These are phyloP conservation scores for Cyclargus thomasi DNA, from an alignment of 1,140 invertebrate species.

Conservation along the genomic window DNA sequence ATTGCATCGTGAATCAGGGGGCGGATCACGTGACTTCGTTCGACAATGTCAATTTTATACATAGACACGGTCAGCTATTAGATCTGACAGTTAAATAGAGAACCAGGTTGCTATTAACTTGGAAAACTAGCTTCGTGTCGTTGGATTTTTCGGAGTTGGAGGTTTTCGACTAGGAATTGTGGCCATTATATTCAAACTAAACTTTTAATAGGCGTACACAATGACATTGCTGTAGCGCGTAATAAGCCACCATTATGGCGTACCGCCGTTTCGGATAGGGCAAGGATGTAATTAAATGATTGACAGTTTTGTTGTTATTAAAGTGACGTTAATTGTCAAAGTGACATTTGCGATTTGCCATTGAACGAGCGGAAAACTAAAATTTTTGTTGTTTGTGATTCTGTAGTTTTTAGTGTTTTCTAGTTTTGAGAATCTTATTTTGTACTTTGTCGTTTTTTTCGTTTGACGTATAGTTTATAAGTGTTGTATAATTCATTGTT, in stretches of 20 bases:
- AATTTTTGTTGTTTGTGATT: slow-evolving; percentile 15
- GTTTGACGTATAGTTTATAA: too few species aligned
- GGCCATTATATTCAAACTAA: background rate
- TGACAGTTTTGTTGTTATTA: slow-evolving; percentile 4
- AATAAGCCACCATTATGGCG: background rate
- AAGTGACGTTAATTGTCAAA: background rate
- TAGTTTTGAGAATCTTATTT: background rate
- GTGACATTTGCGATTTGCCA: background rate
- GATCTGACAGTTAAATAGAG: too few species aligned
- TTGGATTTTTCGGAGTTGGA: too few species aligned
- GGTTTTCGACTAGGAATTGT: background rate
- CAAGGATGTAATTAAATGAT: slow-evolving; percentile 9
- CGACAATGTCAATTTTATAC: too few species aligned
- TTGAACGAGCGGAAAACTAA: background rate
- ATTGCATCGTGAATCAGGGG: too few species aligned
- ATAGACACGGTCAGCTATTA: too few species aligned
- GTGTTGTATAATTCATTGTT: too few species aligned
- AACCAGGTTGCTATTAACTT: too few species aligned
- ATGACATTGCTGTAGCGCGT: background rate
- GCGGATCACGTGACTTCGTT: too few species aligned
- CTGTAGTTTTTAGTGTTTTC: slow-evolving; percentile 17
- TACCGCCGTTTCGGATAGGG: background rate
- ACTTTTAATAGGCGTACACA: background rate
- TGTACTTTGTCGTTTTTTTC: too few species aligned
- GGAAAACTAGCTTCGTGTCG: too few species aligned